These are phyloP conservation scores for Lamprologus lemairii DNA, from an alignment of 2,113 vertebrate species.

Conservation along the genomic window DNA sequence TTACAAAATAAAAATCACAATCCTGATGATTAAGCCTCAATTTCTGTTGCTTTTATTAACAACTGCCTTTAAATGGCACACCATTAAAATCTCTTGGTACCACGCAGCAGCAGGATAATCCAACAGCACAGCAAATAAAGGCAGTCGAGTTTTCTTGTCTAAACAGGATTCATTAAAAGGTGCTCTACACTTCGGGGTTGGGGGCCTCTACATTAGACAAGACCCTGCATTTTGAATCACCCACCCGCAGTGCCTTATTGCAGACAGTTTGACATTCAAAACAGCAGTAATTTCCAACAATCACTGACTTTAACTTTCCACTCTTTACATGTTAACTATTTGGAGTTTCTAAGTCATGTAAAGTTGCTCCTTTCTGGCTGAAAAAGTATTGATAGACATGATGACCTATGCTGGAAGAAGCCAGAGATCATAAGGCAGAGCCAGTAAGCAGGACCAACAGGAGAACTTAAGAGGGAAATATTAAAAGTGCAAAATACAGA, in stretches of 20 bases:
- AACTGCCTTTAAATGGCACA: not conserved
- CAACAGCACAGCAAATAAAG: not conserved
- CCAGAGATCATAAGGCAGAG: not conserved
- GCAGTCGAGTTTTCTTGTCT: not conserved
- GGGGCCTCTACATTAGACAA: not conserved
- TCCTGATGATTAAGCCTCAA: not conserved
- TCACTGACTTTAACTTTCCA: not conserved
- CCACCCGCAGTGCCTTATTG: not conserved
- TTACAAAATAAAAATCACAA: not conserved
- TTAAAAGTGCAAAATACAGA: not conserved
- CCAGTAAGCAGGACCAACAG: not conserved
- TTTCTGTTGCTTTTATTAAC: not conserved
- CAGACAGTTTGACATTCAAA: not conserved
- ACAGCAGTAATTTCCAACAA: not conserved
- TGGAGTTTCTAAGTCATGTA: not conserved
- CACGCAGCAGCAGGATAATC: not conserved
- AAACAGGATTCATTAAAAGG: not conserved
- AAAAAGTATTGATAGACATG: not conserved
- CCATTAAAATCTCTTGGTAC: not conserved
- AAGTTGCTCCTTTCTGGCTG: not conserved
- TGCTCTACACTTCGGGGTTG: not conserved
- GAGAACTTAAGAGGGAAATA: not conserved
- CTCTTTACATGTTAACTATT: not conserved
- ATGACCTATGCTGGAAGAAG: not conserved
- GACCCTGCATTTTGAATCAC: not conserved